These are phyloP conservation scores for Didymodactylos carnosus DNA, from an alignment of 2,888 invertebrate genomes.

Conservation along the genomic window DNA sequence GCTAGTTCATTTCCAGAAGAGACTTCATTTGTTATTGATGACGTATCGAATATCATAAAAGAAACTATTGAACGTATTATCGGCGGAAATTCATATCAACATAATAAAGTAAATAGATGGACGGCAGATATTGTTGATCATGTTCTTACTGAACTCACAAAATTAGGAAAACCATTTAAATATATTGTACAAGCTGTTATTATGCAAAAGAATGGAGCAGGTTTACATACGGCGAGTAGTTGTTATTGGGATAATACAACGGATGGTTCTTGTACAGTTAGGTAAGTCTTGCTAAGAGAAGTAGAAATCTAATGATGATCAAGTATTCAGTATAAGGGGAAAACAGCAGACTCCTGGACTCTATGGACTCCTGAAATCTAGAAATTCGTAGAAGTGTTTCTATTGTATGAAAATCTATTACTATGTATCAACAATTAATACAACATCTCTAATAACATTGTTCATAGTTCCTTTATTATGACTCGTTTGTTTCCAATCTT, in stretches of 20 bases:
- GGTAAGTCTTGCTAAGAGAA: too few relatives aligned
- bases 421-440: too few relatives aligned
- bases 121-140: conserved; percentile 87
- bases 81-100: conserved; percentile 47
- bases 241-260: conserved; percentile 98
- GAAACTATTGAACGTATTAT: conserved; percentile 12
- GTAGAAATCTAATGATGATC: too few relatives aligned
- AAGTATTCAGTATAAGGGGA: too few relatives aligned
- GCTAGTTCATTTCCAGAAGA: background rate
- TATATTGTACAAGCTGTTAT: conserved; percentile 62
- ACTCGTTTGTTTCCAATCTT: too few relatives aligned
- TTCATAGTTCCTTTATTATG: too few relatives aligned
- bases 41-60: conserved; percentile 12
- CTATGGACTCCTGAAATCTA: too few relatives aligned
- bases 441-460: too few relatives aligned
- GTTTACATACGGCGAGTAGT: conserved; percentile 87
- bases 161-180: conserved; percentile 89
- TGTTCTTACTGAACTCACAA: conserved; percentile 73
- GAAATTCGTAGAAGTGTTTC: too few relatives aligned
- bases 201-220: conserved; percentile 98
- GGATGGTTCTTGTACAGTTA: conserved; percentile 67
- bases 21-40: conserved; percentile 13
- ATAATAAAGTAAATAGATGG: conserved; percentile 92
- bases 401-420: too few relatives aligned
- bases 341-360: too few relatives aligned